phyloP scores from a whole-genome alignment of 2,888 invertebrate genomes.

The Cyaniris semiargus region DNA sequence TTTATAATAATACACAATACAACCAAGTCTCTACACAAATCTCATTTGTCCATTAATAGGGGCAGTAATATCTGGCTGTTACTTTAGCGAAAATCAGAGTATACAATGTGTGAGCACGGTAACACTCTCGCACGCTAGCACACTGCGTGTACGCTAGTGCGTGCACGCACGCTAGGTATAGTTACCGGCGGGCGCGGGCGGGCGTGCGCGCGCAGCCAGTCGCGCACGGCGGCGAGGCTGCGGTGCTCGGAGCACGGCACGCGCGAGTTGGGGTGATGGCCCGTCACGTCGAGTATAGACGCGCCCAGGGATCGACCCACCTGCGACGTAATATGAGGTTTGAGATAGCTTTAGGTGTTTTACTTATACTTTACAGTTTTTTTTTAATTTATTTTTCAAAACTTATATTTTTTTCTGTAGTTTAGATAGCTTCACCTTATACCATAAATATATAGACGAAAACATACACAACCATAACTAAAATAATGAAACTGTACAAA shows the following conservation, averaged over 20 bases:
- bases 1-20: not conserved
- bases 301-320: conserved; percentile 91
- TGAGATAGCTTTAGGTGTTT: not conserved
- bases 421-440: no score
- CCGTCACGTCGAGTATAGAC: conserved; percentile 90
- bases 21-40: not conserved
- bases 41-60: not conserved
- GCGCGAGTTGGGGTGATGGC: conserved; percentile 90
- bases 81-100: not conserved
- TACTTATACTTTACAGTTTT: no score
- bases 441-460: no score
- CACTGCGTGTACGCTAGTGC: not conserved
- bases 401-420: no score
- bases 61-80: not conserved
- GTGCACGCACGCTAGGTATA: conserved; percentile 18
- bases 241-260: conserved; percentile 90
- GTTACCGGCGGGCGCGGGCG: conserved; percentile 69
- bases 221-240: conserved; percentile 83
- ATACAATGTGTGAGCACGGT: not conserved
- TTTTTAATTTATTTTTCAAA: no score
- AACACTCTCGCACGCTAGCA: not conserved
- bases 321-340: conserved; percentile 60
- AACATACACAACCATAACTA: no score
- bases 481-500: no score
- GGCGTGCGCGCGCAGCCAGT: conserved; percentile 80